These are phyloP conservation scores for Mionectes olivaceus DNA, from an alignment of 2,797 vertebrate species.

Conservation along the genomic window DNA sequence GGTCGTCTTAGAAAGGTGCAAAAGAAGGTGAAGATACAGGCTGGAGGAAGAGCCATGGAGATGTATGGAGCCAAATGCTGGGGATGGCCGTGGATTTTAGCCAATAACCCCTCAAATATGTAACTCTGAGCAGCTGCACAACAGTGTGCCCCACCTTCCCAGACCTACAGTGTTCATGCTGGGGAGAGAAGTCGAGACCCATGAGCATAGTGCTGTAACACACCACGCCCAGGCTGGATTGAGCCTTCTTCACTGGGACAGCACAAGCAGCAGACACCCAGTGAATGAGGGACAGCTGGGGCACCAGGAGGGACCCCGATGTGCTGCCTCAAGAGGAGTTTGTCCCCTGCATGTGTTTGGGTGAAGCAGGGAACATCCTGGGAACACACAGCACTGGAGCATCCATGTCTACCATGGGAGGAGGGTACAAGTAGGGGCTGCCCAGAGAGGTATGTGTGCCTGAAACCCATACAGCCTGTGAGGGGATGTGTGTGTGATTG, in stretches of 20 bases:
- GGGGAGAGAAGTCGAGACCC: neutral
- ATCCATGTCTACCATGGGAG: fast-evolving
- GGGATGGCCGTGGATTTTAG: neutral
- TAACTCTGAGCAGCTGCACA: too few species aligned
- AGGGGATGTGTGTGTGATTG: fast-evolving
- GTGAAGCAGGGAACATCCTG: neutral
- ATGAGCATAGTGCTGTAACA: neutral
- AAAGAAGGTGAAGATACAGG: neutral
- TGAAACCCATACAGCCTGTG: fast-evolving
- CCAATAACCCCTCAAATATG: too few species aligned
- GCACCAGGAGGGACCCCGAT: neutral
- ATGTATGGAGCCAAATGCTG: neutral
- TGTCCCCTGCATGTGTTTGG: neutral
- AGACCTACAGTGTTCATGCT: too few species aligned
- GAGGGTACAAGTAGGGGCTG: neutral
- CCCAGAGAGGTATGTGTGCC: neutral
- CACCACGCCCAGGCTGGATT: neutral
- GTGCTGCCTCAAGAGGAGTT: neutral
- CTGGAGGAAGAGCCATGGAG: fast-evolving
- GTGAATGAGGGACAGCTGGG: neutral
- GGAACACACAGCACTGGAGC: neutral
- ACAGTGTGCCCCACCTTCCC: too few species aligned
- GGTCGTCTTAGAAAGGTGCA: neutral
- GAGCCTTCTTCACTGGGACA: neutral
- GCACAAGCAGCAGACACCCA: fast-evolving